phyloP scores from a whole-genome alignment of 37 sponge, comb jelly and placozoan species.

The Haliclona indistincta region DNA sequence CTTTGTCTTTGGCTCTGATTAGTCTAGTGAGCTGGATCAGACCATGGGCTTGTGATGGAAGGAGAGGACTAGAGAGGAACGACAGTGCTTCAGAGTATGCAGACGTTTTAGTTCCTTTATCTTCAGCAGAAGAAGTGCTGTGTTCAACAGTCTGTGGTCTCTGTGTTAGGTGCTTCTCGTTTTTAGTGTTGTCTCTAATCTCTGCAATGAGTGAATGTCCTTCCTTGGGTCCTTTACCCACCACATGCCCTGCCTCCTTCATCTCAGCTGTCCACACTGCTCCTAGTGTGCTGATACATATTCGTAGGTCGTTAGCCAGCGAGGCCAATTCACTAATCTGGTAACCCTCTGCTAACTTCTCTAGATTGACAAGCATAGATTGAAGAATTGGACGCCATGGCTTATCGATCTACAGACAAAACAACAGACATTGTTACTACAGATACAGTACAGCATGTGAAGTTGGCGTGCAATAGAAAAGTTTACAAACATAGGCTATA shows the following conservation, averaged over 20 bases:
- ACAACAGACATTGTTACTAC: background rate
- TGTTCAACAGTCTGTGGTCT: too few relatives aligned
- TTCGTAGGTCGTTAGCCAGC: constrained; percentile 58
- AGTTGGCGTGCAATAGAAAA: background rate
- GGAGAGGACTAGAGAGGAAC: too few relatives aligned
- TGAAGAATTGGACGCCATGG: constrained; percentile 37
- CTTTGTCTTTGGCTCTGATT: constrained; percentile 46
- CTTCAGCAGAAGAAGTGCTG: too few relatives aligned
- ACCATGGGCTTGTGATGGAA: constrained; percentile 76
- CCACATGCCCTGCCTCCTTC: constrained; percentile 13
- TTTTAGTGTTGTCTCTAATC: too few relatives aligned
- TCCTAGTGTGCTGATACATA: constrained; percentile 80
- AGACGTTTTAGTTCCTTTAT: too few relatives aligned
- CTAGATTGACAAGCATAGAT: constrained; percentile 20
- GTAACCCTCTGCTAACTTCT: constrained; percentile 32
- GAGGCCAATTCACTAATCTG: constrained; percentile 44
- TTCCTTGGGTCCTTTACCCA: constrained; percentile 3
- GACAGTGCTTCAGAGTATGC: too few relatives aligned
- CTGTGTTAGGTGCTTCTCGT: too few relatives aligned
- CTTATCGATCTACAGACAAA: too few relatives aligned
- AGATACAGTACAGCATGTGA: too few relatives aligned
- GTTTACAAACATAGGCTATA: background rate
- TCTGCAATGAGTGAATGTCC: background rate
- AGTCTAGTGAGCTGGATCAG: constrained; percentile 61
- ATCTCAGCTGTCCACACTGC: constrained; percentile 67